Conservation (phyloP, 2,888 invertebrate genomes). For the Drosophila hamatofila region DNA sequence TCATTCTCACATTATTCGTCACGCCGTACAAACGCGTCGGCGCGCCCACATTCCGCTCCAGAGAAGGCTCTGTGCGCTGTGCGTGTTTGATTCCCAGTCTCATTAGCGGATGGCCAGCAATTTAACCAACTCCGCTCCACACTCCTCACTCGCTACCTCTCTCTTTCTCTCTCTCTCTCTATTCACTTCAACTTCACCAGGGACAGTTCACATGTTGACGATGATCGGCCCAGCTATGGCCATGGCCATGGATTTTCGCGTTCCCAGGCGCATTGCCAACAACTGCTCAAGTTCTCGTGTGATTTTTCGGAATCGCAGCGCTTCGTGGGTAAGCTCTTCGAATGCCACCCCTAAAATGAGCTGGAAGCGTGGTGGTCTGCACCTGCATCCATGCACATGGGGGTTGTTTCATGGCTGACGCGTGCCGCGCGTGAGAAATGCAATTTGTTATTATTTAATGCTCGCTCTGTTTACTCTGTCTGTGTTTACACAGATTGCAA, state of each 20-base stretch:
- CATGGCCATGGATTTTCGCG: constrained; percentile 8
- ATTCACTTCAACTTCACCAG: neutral
- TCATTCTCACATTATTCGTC: constrained; percentile 67
- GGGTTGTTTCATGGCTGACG: constrained; percentile 49
- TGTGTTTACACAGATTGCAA: constrained; percentile 50
- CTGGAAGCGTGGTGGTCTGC: constrained; percentile 29
- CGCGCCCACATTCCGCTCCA: constrained; percentile 60
- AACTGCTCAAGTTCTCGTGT: constrained; percentile 82
- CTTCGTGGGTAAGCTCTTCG: constrained; percentile 45
- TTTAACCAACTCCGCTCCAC: constrained; percentile 20
- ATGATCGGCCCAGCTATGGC: constrained; percentile 20
- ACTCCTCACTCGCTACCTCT: too few relatives aligned
- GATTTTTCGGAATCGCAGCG: constrained; percentile 71
- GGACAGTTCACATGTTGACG: constrained; percentile 51
- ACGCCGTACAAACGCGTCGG: constrained; percentile 54
- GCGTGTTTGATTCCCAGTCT: constrained; percentile 50
- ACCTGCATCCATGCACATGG: constrained; percentile 33
- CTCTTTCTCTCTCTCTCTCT: neutral
- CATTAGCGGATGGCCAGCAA: constrained; percentile 58
- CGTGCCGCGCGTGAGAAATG: constrained; percentile 70
- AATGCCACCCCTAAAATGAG: constrained; percentile 52
- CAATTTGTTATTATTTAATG: constrained; percentile 70
- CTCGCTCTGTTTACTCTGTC: constrained; percentile 26
- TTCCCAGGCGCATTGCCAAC: constrained; percentile 57
- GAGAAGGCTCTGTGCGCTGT: constrained; percentile 12